Evolutionary conservation across 2,797 vertebrate genomes (phyloP).

Genomic region (Apogon talboti): DNA sequence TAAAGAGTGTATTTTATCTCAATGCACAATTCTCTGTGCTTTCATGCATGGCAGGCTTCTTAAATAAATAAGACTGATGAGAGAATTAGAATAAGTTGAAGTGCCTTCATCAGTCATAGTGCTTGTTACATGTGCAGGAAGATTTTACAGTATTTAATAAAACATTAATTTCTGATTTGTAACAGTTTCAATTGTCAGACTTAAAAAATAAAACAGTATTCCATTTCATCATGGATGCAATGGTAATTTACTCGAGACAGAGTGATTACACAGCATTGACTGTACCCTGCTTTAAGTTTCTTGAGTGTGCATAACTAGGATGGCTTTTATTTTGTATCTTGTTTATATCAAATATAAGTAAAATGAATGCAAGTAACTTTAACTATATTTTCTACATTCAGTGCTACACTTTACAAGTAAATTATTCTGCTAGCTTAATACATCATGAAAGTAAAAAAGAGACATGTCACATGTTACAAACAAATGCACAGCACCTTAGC

Average conservation of each 20-base stretch:
- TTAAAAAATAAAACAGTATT: background rate
- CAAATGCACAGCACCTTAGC: background rate
- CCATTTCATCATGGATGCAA: background rate
- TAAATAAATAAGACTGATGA: conserved; percentile 16
- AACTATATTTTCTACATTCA: background rate
- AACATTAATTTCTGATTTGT: background rate
- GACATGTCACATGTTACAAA: background rate
- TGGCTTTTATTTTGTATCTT: conserved; percentile 6
- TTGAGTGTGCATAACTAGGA: background rate
- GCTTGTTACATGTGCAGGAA: conserved; percentile 6
- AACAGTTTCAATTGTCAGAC: background rate
- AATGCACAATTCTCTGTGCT: background rate
- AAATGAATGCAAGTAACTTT: conserved; percentile 1
- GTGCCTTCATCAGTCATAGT: conserved; percentile 12
- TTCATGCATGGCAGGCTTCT: conserved; percentile 17
- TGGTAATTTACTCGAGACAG: conserved; percentile 1
- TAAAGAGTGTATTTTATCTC: conserved; percentile 25
- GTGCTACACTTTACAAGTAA: background rate
- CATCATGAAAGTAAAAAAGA: background rate
- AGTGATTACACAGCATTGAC: background rate
- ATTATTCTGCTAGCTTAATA: background rate
- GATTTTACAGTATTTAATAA: background rate
- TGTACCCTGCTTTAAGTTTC: background rate
- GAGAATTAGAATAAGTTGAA: conserved; percentile 4
- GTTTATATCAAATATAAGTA: conserved; percentile 8